Base-by-base conservation (phyloP, 2,797 vertebrate genomes). In the Pseudopleuronectes americanus region DNA sequence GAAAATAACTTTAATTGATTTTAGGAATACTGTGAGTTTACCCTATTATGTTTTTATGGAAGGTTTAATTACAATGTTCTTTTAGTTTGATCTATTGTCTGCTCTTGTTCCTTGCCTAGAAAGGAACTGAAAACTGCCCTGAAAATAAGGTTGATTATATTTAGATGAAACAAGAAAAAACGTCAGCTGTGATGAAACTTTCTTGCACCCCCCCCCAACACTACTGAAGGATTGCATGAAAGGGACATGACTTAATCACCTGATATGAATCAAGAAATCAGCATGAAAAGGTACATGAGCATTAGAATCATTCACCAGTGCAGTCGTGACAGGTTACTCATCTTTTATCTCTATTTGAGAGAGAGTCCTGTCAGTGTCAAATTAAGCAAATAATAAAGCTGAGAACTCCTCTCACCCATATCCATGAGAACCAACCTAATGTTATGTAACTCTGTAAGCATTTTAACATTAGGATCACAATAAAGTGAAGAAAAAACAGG, bases 91-190 rank as follows among this genome's bases (percentile, higher is more conserved):
- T 4, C 13, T 48, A 48, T 48, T 19, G 8, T 8, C 45, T 47
- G 6, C 45, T 17, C 19, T 14, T 41, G 38, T 41, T 2, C 8
- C 36, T 38, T 38, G 9, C 36, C 36, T 38, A 38, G 9, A 38
- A 38, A 38, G 10, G 10, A 38, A 13, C 13, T 38, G 12, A 38
- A 12, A 45, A 45, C 43, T 45, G 56, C 51, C 41, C 65, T 43
- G 55, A 61, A 86, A 87, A 86, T 68, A 68, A 68, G 51, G 61
- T 71, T 57, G 31, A 71, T 74, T 80, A 83, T 87, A 81, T 86
- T 86, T 64, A 74, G 79, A 81, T 76, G 12, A 87, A 84, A 82
- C 38, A 24, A 54, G n/a, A 23, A 47, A 65, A 63, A 45, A 59
- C 1, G 31, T 71, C 31, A 63, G 36, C 59, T 48, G 24, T 31